phyloP scores from a whole-genome alignment of 2,888 invertebrate genomes.

The Drosophila multiciliata region DNA sequence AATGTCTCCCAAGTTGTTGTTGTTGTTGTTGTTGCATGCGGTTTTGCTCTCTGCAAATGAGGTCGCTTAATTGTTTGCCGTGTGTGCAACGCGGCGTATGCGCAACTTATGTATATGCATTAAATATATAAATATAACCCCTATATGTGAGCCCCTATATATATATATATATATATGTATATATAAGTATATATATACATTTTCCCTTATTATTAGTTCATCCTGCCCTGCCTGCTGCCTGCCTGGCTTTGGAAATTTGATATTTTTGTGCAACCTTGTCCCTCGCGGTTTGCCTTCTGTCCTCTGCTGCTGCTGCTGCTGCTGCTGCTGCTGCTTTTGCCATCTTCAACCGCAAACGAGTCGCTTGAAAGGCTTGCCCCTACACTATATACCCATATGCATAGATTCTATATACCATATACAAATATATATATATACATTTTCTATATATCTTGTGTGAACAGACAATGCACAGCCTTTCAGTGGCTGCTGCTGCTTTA shows the following conservation, averaged over 20 bases:
- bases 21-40: slow-evolving; percentile 41
- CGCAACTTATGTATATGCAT: slow-evolving; percentile 33
- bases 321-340: not conserved
- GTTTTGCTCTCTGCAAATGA: slow-evolving; percentile 64
- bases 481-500: slow-evolving; percentile 20
- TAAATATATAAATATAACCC: slow-evolving; percentile 38
- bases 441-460: slow-evolving; percentile 1
- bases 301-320: not conserved
- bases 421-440: slow-evolving; percentile 3
- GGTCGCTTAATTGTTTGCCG: slow-evolving; percentile 76
- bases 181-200: not conserved
- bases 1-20: slow-evolving; percentile 70
- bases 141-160: slow-evolving; percentile 8
- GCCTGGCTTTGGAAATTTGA: slow-evolving; percentile 52
- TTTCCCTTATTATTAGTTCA: slow-evolving; percentile 55
- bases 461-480: slow-evolving; percentile 64
- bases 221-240: slow-evolving; percentile 41
- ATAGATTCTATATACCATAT: not conserved
- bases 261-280: slow-evolving; percentile 71
- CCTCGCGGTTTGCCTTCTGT: slow-evolving; percentile 63
- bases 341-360: slow-evolving; percentile 43
- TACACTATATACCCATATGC: slow-evolving; percentile 17
- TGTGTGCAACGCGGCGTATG: slow-evolving; percentile 59
- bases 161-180: not conserved
- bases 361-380: slow-evolving; percentile 65